Base-by-base conservation (phyloP, 1,140 invertebrate genomes). In the Macrotrachela quadricornifera region DNA sequence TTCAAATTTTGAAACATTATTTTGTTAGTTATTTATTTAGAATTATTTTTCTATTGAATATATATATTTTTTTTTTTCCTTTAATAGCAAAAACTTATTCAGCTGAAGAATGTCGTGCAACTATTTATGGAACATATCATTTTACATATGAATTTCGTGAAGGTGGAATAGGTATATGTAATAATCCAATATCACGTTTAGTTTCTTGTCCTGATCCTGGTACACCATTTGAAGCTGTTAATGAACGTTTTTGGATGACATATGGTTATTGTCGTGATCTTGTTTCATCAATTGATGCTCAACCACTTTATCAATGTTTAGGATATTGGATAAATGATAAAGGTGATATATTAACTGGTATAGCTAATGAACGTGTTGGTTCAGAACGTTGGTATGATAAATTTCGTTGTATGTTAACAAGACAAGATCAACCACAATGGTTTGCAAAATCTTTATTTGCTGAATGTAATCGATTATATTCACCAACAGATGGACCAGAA, bases 81-180 rank as follows among this genome's bases (percentile, higher is more conserved):
- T 30, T 30, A 4, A 4, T 30, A 30, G 21, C 21, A 30, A 30
- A 30, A 30, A 30, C 21, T 30, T 30, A 30, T 30, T 30, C 21
- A 6, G 41, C 41, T 14, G 41, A 14, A 40, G 53, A 54, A 16
- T 54, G 53, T 21, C 45, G 53, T 8, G 39, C 37, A n/a, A 54
- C 53, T 3, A 54, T 54, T 45, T 49, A 54, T 21, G 53, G 53
- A 16, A 48, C 46, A 10, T 54, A 49, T 45, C 53, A 54, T 16
- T 54, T 54, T 37, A 17, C 39, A 36, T 54, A 54, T 45, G 53
- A 54, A 45, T 54, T 54, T 39, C 48, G 17, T 17, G 53, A 54
- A 16, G 46, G 40, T 3, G 46, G 46, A 0, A 46, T 49, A 21
- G 53, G 53, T 21, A 30, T 43, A 12, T 54, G 53, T 21, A 21